Percentiles rank a stretch among this genome's conserved stretches.
Conservation (phyloP, 2,113 vertebrate species). For the Fukomys damarensis region DNA sequence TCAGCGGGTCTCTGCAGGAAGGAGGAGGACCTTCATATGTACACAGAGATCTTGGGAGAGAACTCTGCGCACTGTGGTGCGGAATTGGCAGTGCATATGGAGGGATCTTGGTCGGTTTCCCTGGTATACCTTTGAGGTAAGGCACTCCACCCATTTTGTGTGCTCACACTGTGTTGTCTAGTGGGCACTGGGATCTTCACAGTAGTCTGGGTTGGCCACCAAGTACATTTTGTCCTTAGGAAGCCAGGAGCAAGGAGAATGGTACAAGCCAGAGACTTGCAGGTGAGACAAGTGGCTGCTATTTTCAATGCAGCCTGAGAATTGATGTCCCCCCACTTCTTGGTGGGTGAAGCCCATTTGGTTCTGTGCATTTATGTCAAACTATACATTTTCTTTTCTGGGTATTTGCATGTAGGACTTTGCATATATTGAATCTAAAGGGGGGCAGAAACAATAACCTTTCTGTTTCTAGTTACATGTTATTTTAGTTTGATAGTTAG, state of each 20-base stretch:
- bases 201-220: not conserved
- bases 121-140: not conserved
- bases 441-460: not conserved
- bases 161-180: not conserved
- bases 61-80: not conserved
- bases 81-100: not conserved
- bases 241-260: not conserved
- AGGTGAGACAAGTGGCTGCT: not conserved
- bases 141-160: not conserved
- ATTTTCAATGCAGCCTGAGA: not conserved
- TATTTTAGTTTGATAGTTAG: not conserved
- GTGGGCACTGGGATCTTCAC: not conserved
- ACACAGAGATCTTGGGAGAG: not conserved
- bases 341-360: not conserved
- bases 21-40: not conserved
- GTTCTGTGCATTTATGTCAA: not conserved
- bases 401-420: slow-evolving; percentile 34
- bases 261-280: not conserved
- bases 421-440: not conserved
- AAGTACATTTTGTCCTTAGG: not conserved
- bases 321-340: not conserved
- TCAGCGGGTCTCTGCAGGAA: not conserved
- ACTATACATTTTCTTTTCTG: not conserved
- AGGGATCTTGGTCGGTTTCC: not conserved
- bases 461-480: not conserved